Base-by-base conservation (phyloP, 2,888 invertebrate genomes). In the Oxycera nigricornis region DNA sequence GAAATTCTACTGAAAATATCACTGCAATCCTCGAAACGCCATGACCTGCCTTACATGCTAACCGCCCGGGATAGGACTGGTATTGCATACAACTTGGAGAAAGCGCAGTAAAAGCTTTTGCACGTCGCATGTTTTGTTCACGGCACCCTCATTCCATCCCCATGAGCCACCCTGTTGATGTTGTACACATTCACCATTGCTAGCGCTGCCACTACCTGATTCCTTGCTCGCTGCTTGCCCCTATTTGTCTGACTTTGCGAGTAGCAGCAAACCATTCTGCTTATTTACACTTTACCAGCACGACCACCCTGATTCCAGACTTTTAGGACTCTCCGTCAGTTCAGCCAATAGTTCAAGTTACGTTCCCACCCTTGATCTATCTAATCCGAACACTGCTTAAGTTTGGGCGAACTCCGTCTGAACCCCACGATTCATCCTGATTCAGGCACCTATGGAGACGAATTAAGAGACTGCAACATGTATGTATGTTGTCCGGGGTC, bases 41-140 rank as follows among this genome's bases (percentile, higher is more conserved):
- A 84, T 85, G 85, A 85, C 85, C 85, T 85, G 84, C 85, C 85
- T 82, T 84, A 85, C 84, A 83, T 82, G 83, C 81, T 81, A 84
- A 84, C 84, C 83, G 83, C 84, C 84, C 83, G 84, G 84, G 84
- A 83, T 84, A 85, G 85, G 85, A 85, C 85, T 85, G 82, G 78
- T 78, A 78, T 74, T 72, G 76, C 72, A 70, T 22, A 65, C 35
- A 73, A n/a, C 52, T 55, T 39, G 28, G 68, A 72, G 65, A 72
- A 74, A 76, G 72, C 73, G 67, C 74, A 73, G 73, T 74, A 74
- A 70, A 55, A 76, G 76, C 76, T 76, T 74, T 76, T 68, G 72
- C 74, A 74, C 74, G 65, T 35, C 62, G 28, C 62, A 30, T 35
- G 30, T 59, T 22, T n/a, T 24, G n/a, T 9, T 26, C 22, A 7